phyloP scores from a whole-genome alignment of 2,797 vertebrate species.

The Mormyrus hasselquistii region DNA sequence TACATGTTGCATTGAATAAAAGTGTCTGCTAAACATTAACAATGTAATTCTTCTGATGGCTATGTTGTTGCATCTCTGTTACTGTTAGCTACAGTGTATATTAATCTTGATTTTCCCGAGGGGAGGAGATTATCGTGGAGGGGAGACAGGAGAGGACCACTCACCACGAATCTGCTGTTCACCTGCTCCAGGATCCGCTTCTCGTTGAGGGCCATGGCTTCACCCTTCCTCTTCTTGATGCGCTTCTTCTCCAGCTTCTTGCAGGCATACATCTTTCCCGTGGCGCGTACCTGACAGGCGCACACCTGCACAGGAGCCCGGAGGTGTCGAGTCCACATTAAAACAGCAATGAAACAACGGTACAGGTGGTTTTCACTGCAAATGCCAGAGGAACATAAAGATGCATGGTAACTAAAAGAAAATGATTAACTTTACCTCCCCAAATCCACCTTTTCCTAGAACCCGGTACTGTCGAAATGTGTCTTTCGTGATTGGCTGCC shows the following conservation, averaged over 20 bases:
- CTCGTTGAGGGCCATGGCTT: constrained; percentile 75
- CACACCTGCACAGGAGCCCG: constrained; percentile 59
- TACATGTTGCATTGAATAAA: neutral
- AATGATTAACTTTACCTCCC: constrained; percentile 62
- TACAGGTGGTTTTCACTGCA: neutral
- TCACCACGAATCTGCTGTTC: constrained; percentile 79
- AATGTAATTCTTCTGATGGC: neutral
- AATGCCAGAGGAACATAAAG: neutral
- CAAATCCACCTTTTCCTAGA: constrained; percentile 80
- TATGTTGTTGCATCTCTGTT: neutral
- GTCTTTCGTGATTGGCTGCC: constrained; percentile 66
- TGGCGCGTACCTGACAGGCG: constrained; percentile 70
- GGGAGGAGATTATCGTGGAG: neutral
- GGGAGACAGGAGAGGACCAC: neutral
- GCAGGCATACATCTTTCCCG: constrained; percentile 82
- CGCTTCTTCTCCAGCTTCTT: constrained; percentile 83
- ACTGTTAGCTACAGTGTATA: neutral
- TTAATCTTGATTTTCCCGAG: neutral
- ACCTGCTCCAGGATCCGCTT: constrained; percentile 74
- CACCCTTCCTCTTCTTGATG: constrained; percentile 73
- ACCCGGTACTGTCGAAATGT: constrained; percentile 73
- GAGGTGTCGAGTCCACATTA: neutral
- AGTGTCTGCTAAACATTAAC: neutral
- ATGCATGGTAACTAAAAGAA: neutral
- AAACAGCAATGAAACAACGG: neutral